Evolutionary conservation across 92 coral and sea anemone species (phyloP).

Genomic region (Micromussa lordhowensis): DNA sequence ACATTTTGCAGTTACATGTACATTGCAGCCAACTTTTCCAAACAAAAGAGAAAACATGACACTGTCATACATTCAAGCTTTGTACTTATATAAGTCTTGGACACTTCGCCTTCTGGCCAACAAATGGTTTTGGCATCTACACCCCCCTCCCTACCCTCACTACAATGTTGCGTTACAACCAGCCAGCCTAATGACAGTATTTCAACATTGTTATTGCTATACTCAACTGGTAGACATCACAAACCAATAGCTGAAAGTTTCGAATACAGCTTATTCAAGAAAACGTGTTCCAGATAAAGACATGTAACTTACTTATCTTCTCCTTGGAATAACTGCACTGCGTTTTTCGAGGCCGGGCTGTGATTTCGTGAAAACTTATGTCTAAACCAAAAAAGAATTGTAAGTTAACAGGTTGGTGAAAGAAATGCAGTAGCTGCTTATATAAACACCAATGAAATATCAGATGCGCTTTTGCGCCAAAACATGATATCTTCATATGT

Average conservation of each 20-base stretch:
- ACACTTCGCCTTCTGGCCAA: too few species aligned
- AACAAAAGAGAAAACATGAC: background rate
- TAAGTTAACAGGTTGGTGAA: background rate
- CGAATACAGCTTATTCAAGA: background rate
- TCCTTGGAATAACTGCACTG: slow-evolving; percentile 79
- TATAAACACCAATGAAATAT: too few species aligned
- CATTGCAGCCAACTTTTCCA: too few species aligned
- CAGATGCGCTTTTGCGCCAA: too few species aligned
- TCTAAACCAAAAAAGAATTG: slow-evolving; percentile 17
- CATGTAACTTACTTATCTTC: slow-evolving; percentile 77
- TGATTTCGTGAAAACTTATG: slow-evolving; percentile 77
- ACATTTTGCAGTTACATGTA: background rate
- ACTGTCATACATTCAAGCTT: background rate
- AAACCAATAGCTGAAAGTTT: background rate
- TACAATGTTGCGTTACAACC: background rate
- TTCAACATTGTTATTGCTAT: background rate
- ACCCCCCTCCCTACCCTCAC: too few species aligned
- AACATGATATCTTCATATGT: too few species aligned
- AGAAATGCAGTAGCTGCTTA: too few species aligned
- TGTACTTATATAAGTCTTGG: too few species aligned
- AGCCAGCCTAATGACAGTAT: background rate
- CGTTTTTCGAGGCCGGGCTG: slow-evolving; percentile 70
- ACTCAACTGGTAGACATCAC: background rate
- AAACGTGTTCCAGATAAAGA: background rate
- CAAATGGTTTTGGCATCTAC: too few species aligned